Conservation (phyloP, 2,888 invertebrate genomes). For the Elysia crispata region DNA sequence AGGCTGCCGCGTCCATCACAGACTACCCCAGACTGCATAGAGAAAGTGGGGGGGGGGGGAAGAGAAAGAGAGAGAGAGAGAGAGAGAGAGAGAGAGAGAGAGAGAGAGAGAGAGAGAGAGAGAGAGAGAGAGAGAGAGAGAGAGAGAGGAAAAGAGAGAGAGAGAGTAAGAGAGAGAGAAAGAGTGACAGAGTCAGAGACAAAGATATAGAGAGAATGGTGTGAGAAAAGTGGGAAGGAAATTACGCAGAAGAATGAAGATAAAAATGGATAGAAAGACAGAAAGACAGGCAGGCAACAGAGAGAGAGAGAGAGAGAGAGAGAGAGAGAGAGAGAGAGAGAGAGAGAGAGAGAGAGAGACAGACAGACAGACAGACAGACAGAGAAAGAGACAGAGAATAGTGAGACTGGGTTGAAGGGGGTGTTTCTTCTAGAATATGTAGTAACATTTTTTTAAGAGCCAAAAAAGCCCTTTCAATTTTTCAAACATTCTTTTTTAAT, state of each 20-base stretch:
- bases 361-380: neutral
- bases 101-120: neutral
- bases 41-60: neutral
- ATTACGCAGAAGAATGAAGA: neutral
- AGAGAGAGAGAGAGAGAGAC: slow-evolving; percentile 26
- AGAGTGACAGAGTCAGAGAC: neutral
- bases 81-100: slow-evolving; percentile 30
- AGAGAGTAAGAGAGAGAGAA: slow-evolving; percentile 12
- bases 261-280: slow-evolving; percentile 5
- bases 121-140: neutral
- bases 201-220: slow-evolving; percentile 28
- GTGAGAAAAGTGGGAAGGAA: neutral
- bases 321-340: slow-evolving; percentile 17
- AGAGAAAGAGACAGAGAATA: slow-evolving; percentile 15
- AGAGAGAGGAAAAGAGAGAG: neutral
- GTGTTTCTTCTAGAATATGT: too few relatives aligned
- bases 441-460: too few relatives aligned
- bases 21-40: neutral
- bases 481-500: too few relatives aligned
- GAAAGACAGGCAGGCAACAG: neutral
- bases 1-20: neutral
- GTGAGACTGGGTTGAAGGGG: slow-evolving; percentile 2
- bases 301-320: slow-evolving; percentile 23
- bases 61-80: slow-evolving; percentile 30
- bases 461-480: too few relatives aligned